These are phyloP conservation scores for Sebastes melanostomus DNA, from an alignment of 2,797 vertebrate genomes.

Conservation along the genomic window DNA sequence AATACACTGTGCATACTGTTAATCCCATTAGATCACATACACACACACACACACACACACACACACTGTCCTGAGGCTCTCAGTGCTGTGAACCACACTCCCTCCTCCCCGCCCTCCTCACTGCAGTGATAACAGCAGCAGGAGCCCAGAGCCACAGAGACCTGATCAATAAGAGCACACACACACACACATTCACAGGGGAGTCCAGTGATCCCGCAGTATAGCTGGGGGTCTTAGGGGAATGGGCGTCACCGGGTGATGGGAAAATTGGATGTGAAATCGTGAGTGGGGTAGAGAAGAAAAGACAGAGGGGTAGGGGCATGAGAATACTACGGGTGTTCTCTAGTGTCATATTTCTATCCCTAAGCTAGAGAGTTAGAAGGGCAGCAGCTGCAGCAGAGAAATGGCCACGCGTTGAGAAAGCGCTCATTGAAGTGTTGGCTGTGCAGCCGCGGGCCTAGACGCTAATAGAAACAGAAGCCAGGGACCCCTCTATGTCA, in stretches of 20 bases:
- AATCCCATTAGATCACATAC: constrained; percentile 37
- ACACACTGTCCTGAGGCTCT: constrained; percentile 34
- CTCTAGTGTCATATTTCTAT: constrained; percentile 69
- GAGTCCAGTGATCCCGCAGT: constrained; percentile 60
- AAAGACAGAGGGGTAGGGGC: constrained; percentile 29
- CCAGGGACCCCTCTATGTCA: constrained; percentile 66
- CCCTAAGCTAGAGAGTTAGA: constrained; percentile 59
- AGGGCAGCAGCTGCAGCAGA: constrained; percentile 64
- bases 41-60: constrained; percentile 9
- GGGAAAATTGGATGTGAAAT: constrained; percentile 76
- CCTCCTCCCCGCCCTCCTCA: constrained; percentile 46
- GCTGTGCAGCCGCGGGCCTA: constrained; percentile 62
- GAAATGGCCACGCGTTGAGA: constrained; percentile 61
- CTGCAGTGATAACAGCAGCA: constrained; percentile 73
- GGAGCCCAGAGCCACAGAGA: constrained; percentile 61
- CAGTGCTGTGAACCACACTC: constrained; percentile 38
- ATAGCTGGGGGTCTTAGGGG: constrained; percentile 61
- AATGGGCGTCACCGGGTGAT: constrained; percentile 59
- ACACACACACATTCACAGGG: constrained; percentile 33
- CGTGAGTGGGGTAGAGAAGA: constrained; percentile 50
- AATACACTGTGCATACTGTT: constrained; percentile 20
- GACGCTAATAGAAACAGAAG: constrained; percentile 77
- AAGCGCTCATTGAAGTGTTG: constrained; percentile 67
- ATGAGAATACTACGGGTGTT: constrained; percentile 59
- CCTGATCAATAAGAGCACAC: constrained; percentile 71